phyloP scores from a whole-genome alignment of 2,888 invertebrate genomes.

The Acleris laterana region DNA sequence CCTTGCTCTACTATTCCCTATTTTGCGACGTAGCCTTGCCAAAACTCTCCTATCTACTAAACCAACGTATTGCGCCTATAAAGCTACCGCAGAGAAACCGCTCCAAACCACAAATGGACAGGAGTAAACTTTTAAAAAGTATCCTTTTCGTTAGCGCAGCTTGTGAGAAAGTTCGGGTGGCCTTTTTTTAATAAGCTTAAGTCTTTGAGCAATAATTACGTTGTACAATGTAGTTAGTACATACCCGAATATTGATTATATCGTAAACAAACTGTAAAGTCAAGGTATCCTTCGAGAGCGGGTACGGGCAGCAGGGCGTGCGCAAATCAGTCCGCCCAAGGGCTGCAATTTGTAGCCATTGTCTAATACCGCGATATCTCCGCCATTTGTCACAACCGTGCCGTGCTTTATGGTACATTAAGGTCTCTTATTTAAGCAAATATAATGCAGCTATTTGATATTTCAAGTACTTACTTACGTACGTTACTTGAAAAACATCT shows the following conservation, averaged over 20 bases:
- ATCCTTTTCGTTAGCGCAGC: too few relatives aligned
- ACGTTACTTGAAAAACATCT: too few relatives aligned
- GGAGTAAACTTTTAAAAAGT: too few relatives aligned
- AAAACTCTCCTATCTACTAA: conserved; percentile 44
- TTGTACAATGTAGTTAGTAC: background rate
- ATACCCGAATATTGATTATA: background rate
- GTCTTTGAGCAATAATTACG: too few relatives aligned
- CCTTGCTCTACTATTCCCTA: conserved; percentile 51
- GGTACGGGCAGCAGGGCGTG: conserved; percentile 13
- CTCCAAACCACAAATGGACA: background rate
- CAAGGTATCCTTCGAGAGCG: background rate
- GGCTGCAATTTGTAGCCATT: conserved; percentile 68
- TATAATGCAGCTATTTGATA: too few relatives aligned
- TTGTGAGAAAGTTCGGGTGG: too few relatives aligned
- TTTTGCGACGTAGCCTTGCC: conserved; percentile 56
- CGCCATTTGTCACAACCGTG: conserved; percentile 55
- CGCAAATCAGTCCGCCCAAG: conserved; percentile 51
- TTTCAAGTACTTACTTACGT: too few relatives aligned
- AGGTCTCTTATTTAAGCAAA: background rate
- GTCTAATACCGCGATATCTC: conserved; percentile 59
- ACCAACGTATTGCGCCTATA: conserved; percentile 13
- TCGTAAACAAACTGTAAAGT: conserved; percentile 2
- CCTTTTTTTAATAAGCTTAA: too few relatives aligned
- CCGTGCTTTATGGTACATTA: conserved; percentile 44
- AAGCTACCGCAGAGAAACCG: conserved; percentile 9